Evolutionary conservation across 2,113 vertebrate species (phyloP).

Genomic region (Trichechus manatus): DNA sequence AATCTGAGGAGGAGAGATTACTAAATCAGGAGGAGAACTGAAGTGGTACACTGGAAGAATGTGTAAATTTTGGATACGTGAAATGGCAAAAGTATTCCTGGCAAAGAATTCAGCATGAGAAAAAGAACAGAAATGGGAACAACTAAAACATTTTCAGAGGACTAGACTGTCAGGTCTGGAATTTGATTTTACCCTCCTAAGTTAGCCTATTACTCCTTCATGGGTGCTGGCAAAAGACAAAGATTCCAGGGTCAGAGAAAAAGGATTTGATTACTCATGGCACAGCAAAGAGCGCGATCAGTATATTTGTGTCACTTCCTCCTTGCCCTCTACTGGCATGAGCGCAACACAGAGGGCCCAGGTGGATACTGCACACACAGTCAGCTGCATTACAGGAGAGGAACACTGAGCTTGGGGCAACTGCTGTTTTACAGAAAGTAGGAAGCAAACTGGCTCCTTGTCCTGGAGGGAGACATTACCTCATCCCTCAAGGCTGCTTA

Average conservation of each 20-base stretch:
- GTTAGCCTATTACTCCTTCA: not conserved
- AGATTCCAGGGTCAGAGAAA: not conserved
- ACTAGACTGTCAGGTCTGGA: not conserved
- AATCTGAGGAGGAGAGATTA: not conserved
- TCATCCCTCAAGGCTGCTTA: not conserved
- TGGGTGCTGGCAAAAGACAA: not conserved
- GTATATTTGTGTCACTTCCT: not conserved
- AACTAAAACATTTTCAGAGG: not conserved
- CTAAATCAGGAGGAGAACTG: not conserved
- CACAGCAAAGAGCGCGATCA: not conserved
- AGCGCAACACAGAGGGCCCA: not conserved
- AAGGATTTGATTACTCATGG: not conserved
- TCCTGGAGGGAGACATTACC: not conserved
- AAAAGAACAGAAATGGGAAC: slow-evolving; percentile 10
- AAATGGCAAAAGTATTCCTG: not conserved
- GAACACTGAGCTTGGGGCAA: not conserved
- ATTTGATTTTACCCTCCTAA: slow-evolving; percentile 18
- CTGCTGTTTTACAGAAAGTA: not conserved
- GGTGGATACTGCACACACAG: not conserved
- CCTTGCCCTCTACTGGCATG: not conserved
- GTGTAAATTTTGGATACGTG: not conserved
- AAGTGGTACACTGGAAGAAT: not conserved
- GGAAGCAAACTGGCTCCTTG: not conserved
- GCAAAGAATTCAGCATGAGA: not conserved
- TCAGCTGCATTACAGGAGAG: not conserved